Evolutionary conservation across 2,797 vertebrate species (phyloP).

Genomic region (Geotrypetes seraphini): DNA sequence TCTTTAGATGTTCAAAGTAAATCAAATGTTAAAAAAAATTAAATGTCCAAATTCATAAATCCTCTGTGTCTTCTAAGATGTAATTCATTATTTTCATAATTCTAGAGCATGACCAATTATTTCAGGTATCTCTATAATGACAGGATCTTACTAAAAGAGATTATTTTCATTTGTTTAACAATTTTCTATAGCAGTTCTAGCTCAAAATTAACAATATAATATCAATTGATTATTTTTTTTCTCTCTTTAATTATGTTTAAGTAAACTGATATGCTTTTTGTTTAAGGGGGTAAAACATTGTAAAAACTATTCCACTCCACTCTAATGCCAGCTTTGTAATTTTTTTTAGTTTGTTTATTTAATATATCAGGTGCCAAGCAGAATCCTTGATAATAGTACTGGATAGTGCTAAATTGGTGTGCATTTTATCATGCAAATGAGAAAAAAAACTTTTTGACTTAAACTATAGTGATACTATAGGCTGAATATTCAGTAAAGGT

Average conservation of each 20-base stretch:
- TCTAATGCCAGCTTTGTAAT: conserved; percentile 17
- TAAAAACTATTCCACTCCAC: conserved; percentile 12
- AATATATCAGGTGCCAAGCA: conserved; percentile 1
- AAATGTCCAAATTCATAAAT: conserved; percentile 45
- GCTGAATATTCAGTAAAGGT: conserved; percentile 55
- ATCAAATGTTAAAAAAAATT: conserved; percentile 36
- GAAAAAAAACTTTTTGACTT: conserved; percentile 50
- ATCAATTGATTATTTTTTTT: conserved; percentile 44
- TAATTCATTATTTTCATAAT: conserved; percentile 50
- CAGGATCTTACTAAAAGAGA: conserved; percentile 21
- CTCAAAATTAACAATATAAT: conserved; percentile 44
- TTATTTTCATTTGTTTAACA: conserved; percentile 45
- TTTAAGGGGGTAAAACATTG: conserved; percentile 35
- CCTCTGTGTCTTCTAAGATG: conserved; percentile 46
- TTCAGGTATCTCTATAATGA: conserved; percentile 37
- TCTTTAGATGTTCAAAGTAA: conserved; percentile 56
- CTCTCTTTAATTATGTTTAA: too few species aligned
- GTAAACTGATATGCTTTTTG: too few species aligned
- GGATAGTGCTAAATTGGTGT: conserved; percentile 16
- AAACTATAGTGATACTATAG: conserved; percentile 60
- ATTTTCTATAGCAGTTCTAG: conserved; percentile 29
- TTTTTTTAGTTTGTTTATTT: conserved; percentile 14
- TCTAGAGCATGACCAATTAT: conserved; percentile 42
- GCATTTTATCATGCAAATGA: conserved; percentile 44
- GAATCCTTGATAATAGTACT: conserved; percentile 23